Base-by-base conservation (phyloP, 2,113 vertebrate species). In the Rynchops niger region DNA sequence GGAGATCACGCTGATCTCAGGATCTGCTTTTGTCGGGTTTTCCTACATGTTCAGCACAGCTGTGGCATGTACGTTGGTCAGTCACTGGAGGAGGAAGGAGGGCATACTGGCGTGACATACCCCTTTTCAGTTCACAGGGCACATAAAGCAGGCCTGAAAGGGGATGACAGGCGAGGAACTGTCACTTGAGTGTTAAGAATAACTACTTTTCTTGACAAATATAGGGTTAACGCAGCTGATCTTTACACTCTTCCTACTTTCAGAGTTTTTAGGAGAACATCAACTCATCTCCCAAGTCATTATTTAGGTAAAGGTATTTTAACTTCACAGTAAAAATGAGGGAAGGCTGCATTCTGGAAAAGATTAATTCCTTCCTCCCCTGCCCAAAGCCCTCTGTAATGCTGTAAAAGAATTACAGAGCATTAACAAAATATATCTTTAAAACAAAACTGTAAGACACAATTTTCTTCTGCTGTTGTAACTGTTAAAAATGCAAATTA, bases 401-500 rank as follows among this genome's bases (percentile, higher is more conserved):
- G 12, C 14, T 58, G 20, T 78, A 90, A 80, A 91, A 94, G 86
- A 66, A n/a, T 34, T 42, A 45, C n/a, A 65, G 29, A 66, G 12
- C 20, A 62, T 65, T 79, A 55, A 78, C 43, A 91, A 93, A 87
- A 79, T 20, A 32, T 6, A 30, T 32, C 36, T 52, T 90, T 73
- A 59, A 61, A 91, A n/a, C 45, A 88, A 63, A 61, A 67, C 27
- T 71, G 79, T 55, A 66, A 82, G 63, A 88, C n/a, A 43, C 26
- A 12, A 59, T 86, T 93, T 79, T 78, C n/a, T 95, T 82, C 65
- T 65, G 25, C 47, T 74, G 32, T 22, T 88, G 18, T 72, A 86
- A 66, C 23, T 23, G 26, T 74, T 84, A 45, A 88, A 96, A 92
- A 95, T 55, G 42, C 15, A 61, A 71, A 74, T 86, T 71, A 71